These are phyloP conservation scores for Silurus lanzhouensis DNA, from an alignment of 2,797 vertebrate genomes.

Conservation along the genomic window DNA sequence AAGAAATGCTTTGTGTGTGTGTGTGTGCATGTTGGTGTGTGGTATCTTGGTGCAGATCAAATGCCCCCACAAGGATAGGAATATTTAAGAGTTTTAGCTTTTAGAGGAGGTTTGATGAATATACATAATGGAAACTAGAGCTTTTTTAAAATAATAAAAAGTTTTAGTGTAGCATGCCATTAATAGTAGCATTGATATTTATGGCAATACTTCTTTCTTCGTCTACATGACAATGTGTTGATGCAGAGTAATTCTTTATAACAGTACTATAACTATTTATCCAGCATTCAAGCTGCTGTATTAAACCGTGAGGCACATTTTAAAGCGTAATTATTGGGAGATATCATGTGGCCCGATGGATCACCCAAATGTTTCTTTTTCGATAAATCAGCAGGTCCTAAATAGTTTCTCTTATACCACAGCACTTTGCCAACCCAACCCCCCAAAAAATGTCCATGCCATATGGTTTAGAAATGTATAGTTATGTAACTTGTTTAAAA, in stretches of 20 bases:
- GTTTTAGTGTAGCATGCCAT: background rate
- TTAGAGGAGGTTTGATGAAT: background rate
- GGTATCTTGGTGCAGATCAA: background rate
- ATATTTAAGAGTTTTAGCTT: background rate
- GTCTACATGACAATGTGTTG: too few relatives aligned
- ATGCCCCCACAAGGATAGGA: background rate
- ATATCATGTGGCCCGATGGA: background rate
- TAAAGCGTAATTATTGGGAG: background rate
- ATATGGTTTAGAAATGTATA: background rate
- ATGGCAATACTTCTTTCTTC: background rate
- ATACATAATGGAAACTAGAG: background rate
- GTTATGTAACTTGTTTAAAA: background rate
- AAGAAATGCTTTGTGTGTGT: background rate
- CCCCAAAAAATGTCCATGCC: too few relatives aligned
- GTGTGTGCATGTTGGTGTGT: background rate
- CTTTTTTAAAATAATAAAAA: background rate
- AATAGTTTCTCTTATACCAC: background rate
- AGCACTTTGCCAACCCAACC: background rate
- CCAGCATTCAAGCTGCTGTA: background rate
- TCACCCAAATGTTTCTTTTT: background rate
- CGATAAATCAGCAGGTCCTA: background rate
- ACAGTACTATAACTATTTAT: background rate
- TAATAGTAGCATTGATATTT: background rate
- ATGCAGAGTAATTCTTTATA: background rate
- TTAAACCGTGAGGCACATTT: background rate